phyloP scores from a whole-genome alignment of 1,140 invertebrate species.

The Procambarus clarkii region DNA sequence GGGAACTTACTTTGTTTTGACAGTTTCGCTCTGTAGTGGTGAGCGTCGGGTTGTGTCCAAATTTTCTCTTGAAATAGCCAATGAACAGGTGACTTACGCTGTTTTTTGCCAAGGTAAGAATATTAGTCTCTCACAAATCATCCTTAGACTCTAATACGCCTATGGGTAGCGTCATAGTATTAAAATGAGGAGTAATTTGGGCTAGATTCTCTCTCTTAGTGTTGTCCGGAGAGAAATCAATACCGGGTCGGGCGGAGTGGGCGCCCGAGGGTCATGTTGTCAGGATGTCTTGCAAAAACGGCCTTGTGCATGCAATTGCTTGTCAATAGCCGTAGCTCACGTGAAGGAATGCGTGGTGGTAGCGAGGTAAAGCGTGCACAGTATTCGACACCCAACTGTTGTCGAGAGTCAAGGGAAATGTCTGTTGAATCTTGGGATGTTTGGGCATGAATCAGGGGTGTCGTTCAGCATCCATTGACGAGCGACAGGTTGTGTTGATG shows the following conservation, averaged over 20 bases:
- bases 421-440: background rate
- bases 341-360: background rate
- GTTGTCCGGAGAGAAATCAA: slow-evolving; percentile 9
- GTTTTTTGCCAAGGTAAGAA: background rate
- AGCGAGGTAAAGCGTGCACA: background rate
- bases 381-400: background rate
- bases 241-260: background rate
- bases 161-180: background rate
- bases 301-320: background rate
- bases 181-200: background rate
- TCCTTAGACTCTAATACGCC: background rate
- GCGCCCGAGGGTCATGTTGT: background rate
- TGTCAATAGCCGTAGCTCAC: background rate
- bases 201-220: background rate
- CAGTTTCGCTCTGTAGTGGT: background rate
- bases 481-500: background rate
- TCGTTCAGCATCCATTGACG: background rate
- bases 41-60: background rate
- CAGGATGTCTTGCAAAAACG: background rate
- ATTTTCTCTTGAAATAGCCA: background rate
- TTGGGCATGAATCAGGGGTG: background rate
- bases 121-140: background rate
- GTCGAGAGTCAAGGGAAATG: background rate
- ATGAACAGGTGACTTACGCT: background rate
- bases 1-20: background rate